These are phyloP conservation scores for Artibeus lituratus DNA, from an alignment of 2,797 vertebrate genomes.

Conservation along the genomic window DNA sequence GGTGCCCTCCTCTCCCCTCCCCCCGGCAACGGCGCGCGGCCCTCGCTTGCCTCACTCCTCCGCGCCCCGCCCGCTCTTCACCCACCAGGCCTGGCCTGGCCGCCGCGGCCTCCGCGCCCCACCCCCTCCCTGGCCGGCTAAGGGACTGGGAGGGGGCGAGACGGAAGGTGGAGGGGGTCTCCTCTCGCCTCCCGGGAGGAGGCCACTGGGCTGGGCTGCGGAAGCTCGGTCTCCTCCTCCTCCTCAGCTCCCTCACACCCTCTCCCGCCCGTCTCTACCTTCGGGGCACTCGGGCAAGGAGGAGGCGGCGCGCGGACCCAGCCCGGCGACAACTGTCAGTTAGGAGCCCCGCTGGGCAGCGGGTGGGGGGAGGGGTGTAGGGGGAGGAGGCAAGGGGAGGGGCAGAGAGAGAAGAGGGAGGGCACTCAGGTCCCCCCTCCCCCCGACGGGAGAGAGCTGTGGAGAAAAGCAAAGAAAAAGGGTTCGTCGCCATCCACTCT, in stretches of 20 bases:
- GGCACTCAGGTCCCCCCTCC: slow-evolving; percentile 7
- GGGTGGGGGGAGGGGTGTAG: neutral
- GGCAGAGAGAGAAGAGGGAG: neutral
- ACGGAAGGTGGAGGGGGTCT: neutral
- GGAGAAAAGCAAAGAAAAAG: slow-evolving; percentile 36
- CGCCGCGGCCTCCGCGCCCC: slow-evolving; percentile 44
- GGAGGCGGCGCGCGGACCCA: slow-evolving; percentile 61
- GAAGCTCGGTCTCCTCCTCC: slow-evolving; percentile 61
- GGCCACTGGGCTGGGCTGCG: slow-evolving; percentile 32
- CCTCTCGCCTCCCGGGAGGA: neutral
- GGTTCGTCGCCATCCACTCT: neutral
- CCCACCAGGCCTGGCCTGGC: neutral
- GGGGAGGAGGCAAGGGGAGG: neutral
- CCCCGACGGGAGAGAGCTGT: neutral
- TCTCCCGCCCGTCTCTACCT: slow-evolving; percentile 65
- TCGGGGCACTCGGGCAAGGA: slow-evolving; percentile 59
- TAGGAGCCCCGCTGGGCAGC: slow-evolving; percentile 48
- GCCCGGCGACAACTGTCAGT: slow-evolving; percentile 71
- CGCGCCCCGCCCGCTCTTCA: neutral
- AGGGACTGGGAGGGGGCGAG: slow-evolving; percentile 55
- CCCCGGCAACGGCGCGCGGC: slow-evolving; percentile 54
- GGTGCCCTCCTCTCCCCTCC: slow-evolving; percentile 73
- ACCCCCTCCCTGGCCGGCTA: slow-evolving; percentile 61
- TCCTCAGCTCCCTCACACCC: slow-evolving; percentile 67
- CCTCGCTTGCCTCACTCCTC: slow-evolving; percentile 34